These are phyloP conservation scores for Craniophora ligustri DNA, from an alignment of 2,888 invertebrate species.

Conservation along the genomic window DNA sequence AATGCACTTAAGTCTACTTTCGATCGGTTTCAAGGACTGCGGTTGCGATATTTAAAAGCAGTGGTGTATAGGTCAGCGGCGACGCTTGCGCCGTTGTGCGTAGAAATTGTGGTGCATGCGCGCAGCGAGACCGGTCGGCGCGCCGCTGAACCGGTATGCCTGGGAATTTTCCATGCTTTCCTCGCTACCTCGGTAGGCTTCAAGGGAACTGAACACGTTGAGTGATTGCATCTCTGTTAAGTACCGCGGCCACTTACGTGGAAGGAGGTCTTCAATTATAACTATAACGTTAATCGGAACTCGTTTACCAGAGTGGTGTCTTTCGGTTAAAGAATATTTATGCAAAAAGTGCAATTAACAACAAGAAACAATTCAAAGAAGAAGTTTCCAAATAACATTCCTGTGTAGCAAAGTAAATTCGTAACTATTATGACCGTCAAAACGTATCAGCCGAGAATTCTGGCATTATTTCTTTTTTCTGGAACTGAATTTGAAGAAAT, in stretches of 20 bases:
- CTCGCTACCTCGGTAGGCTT: slow-evolving; percentile 49
- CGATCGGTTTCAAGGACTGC: slow-evolving; percentile 52
- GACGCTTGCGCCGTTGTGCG: slow-evolving; percentile 21
- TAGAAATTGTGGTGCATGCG: slow-evolving; percentile 57
- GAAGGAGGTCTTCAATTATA: slow-evolving; percentile 28
- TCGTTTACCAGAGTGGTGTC: too few relatives aligned
- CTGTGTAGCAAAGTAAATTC: too few relatives aligned
- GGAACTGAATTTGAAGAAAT: slow-evolving; percentile 28
- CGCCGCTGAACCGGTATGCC: slow-evolving; percentile 64
- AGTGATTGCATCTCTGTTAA: slow-evolving; percentile 26
- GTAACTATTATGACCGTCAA: slow-evolving; percentile 13
- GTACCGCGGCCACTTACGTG: slow-evolving; percentile 18
- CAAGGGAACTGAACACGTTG: slow-evolving; percentile 21
- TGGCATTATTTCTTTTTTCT: slow-evolving; percentile 33
- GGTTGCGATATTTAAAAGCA: slow-evolving; percentile 37
- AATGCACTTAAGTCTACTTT: slow-evolving; percentile 49
- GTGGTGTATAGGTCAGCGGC: slow-evolving; percentile 15
- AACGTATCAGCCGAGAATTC: slow-evolving; percentile 5
- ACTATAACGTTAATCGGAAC: slow-evolving; percentile 14
- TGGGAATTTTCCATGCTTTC: slow-evolving; percentile 81
- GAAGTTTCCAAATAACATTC: too few relatives aligned
- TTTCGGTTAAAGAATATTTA: too few relatives aligned
- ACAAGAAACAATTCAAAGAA: too few relatives aligned
- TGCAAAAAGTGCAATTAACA: too few relatives aligned
- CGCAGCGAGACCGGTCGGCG: slow-evolving; percentile 74